phyloP scores from a whole-genome alignment of 2,113 vertebrate species.

The Malaclemys terrapin region DNA sequence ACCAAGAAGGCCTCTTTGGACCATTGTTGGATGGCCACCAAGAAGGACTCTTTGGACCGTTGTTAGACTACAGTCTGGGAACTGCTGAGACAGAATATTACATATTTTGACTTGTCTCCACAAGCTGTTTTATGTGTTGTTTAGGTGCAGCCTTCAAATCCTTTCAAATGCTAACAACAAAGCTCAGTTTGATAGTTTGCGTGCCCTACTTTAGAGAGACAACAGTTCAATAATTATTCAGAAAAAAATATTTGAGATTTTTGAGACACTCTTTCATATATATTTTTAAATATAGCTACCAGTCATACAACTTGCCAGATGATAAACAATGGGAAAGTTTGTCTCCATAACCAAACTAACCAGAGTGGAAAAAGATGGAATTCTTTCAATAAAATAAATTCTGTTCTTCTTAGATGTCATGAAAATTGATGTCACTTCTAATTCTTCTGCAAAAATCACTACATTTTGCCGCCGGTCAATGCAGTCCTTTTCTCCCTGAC shows the following conservation, averaged over 20 bases:
- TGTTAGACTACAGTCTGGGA: neutral
- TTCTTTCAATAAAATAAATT: constrained; percentile 76
- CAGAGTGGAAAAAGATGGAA: constrained; percentile 61
- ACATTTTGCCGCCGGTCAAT: constrained; percentile 74
- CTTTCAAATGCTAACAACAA: neutral
- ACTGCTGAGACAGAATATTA: neutral
- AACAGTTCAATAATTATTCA: constrained; percentile 63
- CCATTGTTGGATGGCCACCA: too few species aligned
- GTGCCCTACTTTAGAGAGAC: constrained; percentile 20
- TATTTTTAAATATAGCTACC: constrained; percentile 13
- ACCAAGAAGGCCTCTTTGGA: neutral
- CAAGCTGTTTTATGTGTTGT: neutral
- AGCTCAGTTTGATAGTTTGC: constrained; percentile 27
- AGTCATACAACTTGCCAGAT: constrained; percentile 61
- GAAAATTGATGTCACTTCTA: constrained; percentile 82
- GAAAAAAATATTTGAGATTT: constrained; percentile 58
- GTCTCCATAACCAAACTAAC: constrained; percentile 72
- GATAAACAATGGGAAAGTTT: constrained; percentile 80
- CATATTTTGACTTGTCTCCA: neutral
- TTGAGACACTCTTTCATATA: constrained; percentile 32
- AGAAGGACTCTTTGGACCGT: neutral
- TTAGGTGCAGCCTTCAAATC: neutral
- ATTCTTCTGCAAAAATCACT: constrained; percentile 73
- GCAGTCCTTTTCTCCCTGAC: constrained; percentile 76
- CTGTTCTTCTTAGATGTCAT: constrained; percentile 76